Base-by-base conservation (phyloP, 2,113 vertebrate genomes). In the Diphyllodes magnificus region DNA sequence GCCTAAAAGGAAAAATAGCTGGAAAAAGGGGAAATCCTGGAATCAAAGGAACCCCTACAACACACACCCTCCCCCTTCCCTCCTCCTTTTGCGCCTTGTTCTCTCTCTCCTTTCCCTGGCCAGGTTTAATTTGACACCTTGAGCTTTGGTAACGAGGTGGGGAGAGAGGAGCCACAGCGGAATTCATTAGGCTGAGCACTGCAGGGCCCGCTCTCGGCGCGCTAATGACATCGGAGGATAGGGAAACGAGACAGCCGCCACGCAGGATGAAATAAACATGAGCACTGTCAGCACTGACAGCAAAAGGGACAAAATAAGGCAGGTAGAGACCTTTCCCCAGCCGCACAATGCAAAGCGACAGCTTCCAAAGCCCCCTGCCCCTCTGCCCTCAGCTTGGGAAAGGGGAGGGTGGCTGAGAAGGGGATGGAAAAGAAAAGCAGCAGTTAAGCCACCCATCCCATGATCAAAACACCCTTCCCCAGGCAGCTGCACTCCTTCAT, bases 261-360 rank as follows among this genome's bases (percentile, higher is more conserved):
- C 98, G 96, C 98, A 78, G 96, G 98, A 99, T 99, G 99, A 99
- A 99, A 99, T 99, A 99, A 99, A 99, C 99, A 99, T 99, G 99
- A 99, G 98, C 97, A 97, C 98, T 98, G 98, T 99, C 99, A 99
- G 98, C 97, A 87, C 97, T 99, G 99, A 99, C 98, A 98, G 98
- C 97, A 88, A 96, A 98, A 98, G 98, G 98, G 98, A 98, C 98
- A 98, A 97, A 98, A 98, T 97, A 97, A 98, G 98, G 97, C 98
- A 98, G 98, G 98, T 98, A 98, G 97, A 97, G 98, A 98, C 98
- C 98, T 99, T 98, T 98, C 98, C 98, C 97, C 96, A 97, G 98
- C 98, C 61, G 8, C 9, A 96, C 98, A 97, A 99, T 98, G 98
- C 98, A 96, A 98, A 97, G 98, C 97, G 97, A 98, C 98, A 98